phyloP scores from a whole-genome alignment of 53 echinoderm and acorn worm genomes.

The Hippasteria phrygiana region DNA sequence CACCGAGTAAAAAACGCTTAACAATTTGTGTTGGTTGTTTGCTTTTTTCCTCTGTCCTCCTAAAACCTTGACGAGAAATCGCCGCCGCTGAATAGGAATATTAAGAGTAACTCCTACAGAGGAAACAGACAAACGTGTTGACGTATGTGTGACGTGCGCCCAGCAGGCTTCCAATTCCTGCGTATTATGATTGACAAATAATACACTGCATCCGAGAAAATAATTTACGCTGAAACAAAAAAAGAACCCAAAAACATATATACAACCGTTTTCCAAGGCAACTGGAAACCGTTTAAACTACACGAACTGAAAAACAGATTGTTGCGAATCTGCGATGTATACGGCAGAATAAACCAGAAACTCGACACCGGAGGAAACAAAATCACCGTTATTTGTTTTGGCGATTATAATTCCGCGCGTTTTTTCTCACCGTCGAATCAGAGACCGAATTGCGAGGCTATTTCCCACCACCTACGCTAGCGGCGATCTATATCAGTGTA shows the following conservation, averaged over 20 bases:
- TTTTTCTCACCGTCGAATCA: neutral
- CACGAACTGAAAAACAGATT: neutral
- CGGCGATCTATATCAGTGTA: constrained; percentile 2
- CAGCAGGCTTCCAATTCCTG: too few relatives aligned
- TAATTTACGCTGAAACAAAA: neutral
- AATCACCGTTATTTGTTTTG: constrained; percentile 11
- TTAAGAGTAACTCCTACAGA: too few relatives aligned
- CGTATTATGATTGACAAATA: too few relatives aligned
- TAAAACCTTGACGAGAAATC: too few relatives aligned
- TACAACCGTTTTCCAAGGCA: too few relatives aligned
- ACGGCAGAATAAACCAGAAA: neutral
- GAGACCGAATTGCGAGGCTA: neutral
- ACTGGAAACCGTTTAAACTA: neutral
- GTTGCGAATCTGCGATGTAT: neutral
- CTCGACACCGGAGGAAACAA: neutral
- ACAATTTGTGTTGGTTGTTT: too few relatives aligned
- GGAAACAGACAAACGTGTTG: too few relatives aligned
- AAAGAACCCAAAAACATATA: too few relatives aligned
- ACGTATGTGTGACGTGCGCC: too few relatives aligned
- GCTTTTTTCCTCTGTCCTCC: too few relatives aligned
- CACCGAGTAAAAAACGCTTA: too few relatives aligned
- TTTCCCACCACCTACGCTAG: constrained; percentile 32
- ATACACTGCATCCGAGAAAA: neutral
- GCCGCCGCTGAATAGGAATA: too few relatives aligned
- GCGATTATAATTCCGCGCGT: constrained; percentile 10